Base-by-base conservation (phyloP, 2,113 vertebrate genomes). In the Zapus hudsonius region DNA sequence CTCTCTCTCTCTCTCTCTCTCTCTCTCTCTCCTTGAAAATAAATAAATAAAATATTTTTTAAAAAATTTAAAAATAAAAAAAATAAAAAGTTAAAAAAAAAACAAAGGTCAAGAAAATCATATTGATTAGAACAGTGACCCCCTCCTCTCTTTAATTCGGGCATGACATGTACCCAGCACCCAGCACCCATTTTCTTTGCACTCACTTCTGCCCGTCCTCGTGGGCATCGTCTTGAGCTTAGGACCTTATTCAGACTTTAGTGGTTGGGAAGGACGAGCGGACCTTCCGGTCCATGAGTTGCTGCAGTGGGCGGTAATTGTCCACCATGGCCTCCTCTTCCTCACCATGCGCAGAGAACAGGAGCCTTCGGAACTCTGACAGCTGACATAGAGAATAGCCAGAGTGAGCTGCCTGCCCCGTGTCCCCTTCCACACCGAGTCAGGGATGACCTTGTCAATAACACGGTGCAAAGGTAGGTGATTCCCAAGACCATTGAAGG, bases 251-350 rank as follows among this genome's bases (percentile, higher is more conserved):
- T 47, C 87, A 44, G 0, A 64, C 31, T 31, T n/a, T 19, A 69
- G 97, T 19, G 96, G 98, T 25, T 97, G 40, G 97, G 96, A 99
- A 99, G 89, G 99, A 99, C 0, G 99, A 98, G 33, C 98, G 98
- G 52, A 99, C 97, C 0, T 97, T 96, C 31, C 99, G 98, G 1
- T 98, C 95, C 95, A 98, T 98, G 25, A 99, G 96, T 0, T 99
- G 99, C 98, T 99, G 99, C 70, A 99, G 98, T 2, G 98, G 98
- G 0, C 99, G 99, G 95, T 99, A 99, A 97, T 99, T 99, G 98
- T 99, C 98, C 90, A 99, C 99, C 99, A 99, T 99, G 9, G 96
- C 96, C 96, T 97, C 98, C 95, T 99, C 99, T 3, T 98, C 98
- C 27, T 99, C 99, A 2, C 99, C 99, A 0, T 94, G 97, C 0